Percentiles rank a stretch among this genome's conserved stretches.
Evolutionary conservation across 2,797 vertebrate genomes (phyloP).

Genomic region (Phyllotis vaccarum): DNA sequence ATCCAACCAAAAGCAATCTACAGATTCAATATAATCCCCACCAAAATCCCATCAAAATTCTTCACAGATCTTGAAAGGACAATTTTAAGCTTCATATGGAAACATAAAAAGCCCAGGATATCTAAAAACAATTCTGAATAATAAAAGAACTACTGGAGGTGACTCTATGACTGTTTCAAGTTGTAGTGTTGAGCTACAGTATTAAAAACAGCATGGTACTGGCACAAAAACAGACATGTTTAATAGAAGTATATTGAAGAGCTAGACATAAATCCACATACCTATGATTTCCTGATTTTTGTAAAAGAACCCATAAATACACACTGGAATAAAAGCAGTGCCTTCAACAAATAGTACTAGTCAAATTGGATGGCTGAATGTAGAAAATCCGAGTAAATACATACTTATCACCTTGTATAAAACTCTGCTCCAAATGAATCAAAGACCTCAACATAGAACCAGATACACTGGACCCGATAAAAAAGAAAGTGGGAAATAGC

Average conservation of each 20-base stretch:
- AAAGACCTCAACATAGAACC: not conserved
- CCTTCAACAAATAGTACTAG: not conserved
- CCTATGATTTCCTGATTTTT: not conserved
- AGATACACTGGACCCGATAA: not conserved
- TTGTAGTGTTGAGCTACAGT: not conserved
- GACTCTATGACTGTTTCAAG: not conserved
- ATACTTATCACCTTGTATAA: not conserved
- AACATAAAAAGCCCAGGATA: not conserved
- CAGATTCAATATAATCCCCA: not conserved
- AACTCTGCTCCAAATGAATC: not conserved
- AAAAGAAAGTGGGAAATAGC: not conserved
- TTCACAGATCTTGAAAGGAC: not conserved
- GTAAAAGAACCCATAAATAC: not conserved
- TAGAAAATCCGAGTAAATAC: not conserved
- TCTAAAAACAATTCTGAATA: not conserved
- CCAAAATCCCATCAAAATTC: not conserved
- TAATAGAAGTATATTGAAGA: not conserved
- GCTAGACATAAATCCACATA: not conserved
- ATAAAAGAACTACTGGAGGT: not conserved
- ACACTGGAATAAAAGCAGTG: not conserved
- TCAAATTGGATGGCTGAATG: not conserved
- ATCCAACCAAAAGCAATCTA: not conserved
- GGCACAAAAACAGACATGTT: not conserved
- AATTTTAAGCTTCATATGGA: not conserved
- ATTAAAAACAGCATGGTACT: not conserved